Percentiles rank a stretch among this genome's conserved stretches.
Evolutionary conservation across 2,888 invertebrate genomes (phyloP).

Genomic region (Drosophila subquinaria): DNA sequence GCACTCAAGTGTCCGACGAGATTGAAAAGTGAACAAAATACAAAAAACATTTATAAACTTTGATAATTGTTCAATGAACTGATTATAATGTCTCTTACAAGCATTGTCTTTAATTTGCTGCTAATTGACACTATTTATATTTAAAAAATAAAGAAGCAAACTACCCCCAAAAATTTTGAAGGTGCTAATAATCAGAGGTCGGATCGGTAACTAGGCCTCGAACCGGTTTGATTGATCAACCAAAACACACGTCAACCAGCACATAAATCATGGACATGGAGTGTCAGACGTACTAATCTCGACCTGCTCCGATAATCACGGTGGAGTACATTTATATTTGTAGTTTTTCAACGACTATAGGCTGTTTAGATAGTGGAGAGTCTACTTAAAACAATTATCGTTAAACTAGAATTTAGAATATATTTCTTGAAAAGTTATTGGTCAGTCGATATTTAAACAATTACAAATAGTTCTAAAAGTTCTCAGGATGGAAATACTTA

Average conservation of each 20-base stretch:
- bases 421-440: not conserved
- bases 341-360: not conserved
- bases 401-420: not conserved
- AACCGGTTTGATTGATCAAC: slow-evolving; percentile 58
- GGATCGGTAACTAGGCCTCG: slow-evolving; percentile 34
- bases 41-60: slow-evolving; percentile 10
- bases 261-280: slow-evolving; percentile 60
- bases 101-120: slow-evolving; percentile 33
- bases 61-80: slow-evolving; percentile 39
- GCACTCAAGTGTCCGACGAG: slow-evolving; percentile 56
- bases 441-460: not conserved
- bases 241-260: slow-evolving; percentile 28
- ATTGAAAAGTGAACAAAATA: slow-evolving; percentile 19
- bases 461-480: not conserved
- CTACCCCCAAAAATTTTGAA: slow-evolving; percentile 15
- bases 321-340: slow-evolving; percentile 22
- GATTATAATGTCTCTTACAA: slow-evolving; percentile 33
- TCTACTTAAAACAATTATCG: not conserved
- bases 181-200: slow-evolving; percentile 19
- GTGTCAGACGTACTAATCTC: slow-evolving; percentile 67
- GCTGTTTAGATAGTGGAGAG: slow-evolving; percentile 1
- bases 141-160: not conserved
- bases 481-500: too few relatives aligned
- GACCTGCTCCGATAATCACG: slow-evolving; percentile 67
- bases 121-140: slow-evolving; percentile 43